These are phyloP conservation scores for Leptopilina syphax DNA, from an alignment of 2,888 invertebrate species.

Conservation along the genomic window DNA sequence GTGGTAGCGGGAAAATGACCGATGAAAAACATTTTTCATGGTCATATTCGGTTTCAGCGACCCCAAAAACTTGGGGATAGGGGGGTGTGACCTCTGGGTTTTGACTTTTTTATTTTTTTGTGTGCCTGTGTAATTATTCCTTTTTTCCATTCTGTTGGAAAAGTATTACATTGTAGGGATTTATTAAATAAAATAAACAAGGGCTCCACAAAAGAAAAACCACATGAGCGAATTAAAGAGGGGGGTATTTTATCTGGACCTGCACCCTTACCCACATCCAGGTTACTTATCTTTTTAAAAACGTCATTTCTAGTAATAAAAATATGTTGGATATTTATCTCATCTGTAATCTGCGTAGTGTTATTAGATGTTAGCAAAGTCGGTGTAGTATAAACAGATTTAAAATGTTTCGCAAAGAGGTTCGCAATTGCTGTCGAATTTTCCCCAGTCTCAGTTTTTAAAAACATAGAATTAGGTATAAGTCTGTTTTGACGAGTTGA, in stretches of 20 bases:
- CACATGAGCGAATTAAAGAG: neutral
- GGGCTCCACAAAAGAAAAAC: neutral
- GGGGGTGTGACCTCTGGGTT: too few relatives aligned
- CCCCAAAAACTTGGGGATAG: too few relatives aligned
- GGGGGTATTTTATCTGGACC: constrained; percentile 17
- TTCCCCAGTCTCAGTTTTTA: neutral
- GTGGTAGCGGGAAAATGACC: too few relatives aligned
- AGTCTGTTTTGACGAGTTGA: neutral
- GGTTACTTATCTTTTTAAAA: neutral
- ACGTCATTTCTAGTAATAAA: neutral
- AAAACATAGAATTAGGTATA: neutral
- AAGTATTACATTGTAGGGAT: neutral
- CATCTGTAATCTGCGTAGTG: too few relatives aligned
- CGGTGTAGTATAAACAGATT: neutral
- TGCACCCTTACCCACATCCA: constrained; percentile 23
- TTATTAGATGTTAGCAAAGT: neutral
- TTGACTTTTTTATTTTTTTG: too few relatives aligned
- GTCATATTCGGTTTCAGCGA: too few relatives aligned
- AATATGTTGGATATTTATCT: too few relatives aligned
- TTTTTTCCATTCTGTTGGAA: constrained; percentile 31
- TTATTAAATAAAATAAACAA: constrained; percentile 22
- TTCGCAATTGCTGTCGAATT: neutral
- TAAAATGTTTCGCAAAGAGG: constrained; percentile 24
- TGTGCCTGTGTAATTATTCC: constrained; percentile 5
- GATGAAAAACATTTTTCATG: too few relatives aligned